Evolutionary conservation across 1,140 invertebrate species (phyloP).

Genomic region (Chrysomallon squamiferum): DNA sequence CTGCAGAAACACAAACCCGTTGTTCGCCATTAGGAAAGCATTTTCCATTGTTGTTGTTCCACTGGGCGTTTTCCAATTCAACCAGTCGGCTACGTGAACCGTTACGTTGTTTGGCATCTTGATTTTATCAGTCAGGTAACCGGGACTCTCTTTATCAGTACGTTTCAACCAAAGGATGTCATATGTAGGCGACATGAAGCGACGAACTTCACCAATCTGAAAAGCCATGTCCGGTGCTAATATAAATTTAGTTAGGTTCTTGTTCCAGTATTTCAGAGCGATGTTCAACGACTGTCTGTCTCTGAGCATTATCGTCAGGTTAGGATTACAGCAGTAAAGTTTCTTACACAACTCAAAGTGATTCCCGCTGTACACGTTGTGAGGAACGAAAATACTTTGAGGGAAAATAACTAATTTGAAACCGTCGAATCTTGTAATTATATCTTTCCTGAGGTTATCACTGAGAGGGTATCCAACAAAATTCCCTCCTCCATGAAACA

Average conservation of each 20-base stretch:
- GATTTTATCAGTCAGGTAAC: background rate
- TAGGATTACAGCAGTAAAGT: background rate
- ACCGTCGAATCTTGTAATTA: background rate
- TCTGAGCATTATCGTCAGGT: background rate
- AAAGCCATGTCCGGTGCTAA: conserved; percentile 5
- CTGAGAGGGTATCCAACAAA: conserved; percentile 3
- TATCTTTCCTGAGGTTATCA: background rate
- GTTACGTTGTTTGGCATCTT: conserved; percentile 6
- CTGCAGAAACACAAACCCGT: conserved; percentile 5
- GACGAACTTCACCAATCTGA: background rate
- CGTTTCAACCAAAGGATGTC: conserved; percentile 1
- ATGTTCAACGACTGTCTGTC: background rate
- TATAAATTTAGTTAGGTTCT: background rate
- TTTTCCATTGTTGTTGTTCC: background rate
- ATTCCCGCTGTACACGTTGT: background rate
- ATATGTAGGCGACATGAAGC: background rate
- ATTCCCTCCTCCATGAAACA: conserved; percentile 15
- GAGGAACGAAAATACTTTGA: conserved; percentile 1
- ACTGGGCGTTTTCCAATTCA: background rate
- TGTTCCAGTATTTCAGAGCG: conserved; percentile 1
- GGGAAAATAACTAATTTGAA: conserved; percentile 12
- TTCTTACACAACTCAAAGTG: conserved; percentile 9
- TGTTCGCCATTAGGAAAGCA: background rate
- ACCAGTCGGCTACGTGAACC: background rate
- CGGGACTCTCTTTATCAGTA: background rate